Evolutionary conservation across 2,888 invertebrate genomes (phyloP).

Genomic region (Masnerella sp.): DNA sequence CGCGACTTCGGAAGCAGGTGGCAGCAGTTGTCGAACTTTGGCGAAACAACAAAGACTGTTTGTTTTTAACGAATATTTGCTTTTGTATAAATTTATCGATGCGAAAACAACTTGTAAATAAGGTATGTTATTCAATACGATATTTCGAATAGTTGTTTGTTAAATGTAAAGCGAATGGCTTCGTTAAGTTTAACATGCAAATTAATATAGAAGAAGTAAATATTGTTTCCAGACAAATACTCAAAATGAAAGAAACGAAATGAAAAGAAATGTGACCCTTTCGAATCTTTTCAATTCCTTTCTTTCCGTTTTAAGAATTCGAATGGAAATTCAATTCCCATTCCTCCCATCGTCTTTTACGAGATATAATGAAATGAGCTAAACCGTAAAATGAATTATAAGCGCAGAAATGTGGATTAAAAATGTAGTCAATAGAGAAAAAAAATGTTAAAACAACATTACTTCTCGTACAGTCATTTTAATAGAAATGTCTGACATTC

Average conservation of each 20-base stretch:
- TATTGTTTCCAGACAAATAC: constrained; percentile 11
- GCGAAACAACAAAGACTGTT: constrained; percentile 1
- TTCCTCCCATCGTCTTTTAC: constrained; percentile 2
- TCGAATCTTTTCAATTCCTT: constrained; percentile 14
- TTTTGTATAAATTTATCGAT: not conserved
- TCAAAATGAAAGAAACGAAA: constrained; percentile 6
- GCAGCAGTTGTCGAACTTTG: not conserved
- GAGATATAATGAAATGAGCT: constrained; percentile 13
- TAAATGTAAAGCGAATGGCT: not conserved
- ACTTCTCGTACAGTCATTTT: too few species aligned
- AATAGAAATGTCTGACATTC: too few species aligned
- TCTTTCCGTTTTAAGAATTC: constrained; percentile 16
- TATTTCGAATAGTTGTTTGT: not conserved
- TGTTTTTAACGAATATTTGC: not conserved
- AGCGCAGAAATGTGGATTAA: not conserved
- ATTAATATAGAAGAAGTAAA: constrained; percentile 11
- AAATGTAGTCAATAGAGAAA: too few species aligned
- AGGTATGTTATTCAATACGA: not conserved
- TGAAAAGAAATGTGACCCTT: constrained; percentile 18
- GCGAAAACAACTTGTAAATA: not conserved
- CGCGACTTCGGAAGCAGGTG: constrained; percentile 1
- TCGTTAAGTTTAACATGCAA: not conserved
- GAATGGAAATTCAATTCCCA: constrained; percentile 10
- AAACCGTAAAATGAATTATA: constrained; percentile 8
- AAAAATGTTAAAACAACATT: too few species aligned